Conservation (phyloP, 2,888 invertebrate species). For the Dryadula phaetusa region DNA sequence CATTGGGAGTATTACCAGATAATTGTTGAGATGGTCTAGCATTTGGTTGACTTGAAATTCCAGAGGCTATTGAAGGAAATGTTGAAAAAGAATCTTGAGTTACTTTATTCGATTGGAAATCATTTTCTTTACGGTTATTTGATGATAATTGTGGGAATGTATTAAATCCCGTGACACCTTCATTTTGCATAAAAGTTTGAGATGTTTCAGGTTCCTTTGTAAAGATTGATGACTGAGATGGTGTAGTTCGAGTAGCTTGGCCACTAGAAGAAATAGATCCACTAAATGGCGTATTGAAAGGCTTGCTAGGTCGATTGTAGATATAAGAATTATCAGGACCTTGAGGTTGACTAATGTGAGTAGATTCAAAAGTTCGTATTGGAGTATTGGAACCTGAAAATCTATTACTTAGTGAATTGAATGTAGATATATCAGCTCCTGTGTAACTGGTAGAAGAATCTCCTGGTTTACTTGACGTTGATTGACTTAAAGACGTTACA, state of each 20-base stretch:
- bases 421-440: background rate
- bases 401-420: slow-evolving; percentile 5
- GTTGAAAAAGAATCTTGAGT: slow-evolving; percentile 65
- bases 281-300: slow-evolving; percentile 54
- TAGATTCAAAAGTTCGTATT: no score
- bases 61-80: slow-evolving; percentile 57
- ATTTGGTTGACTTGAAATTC: slow-evolving; percentile 36
- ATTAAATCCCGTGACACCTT: slow-evolving; percentile 16
- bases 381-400: no score
- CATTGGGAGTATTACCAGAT: slow-evolving; percentile 16
- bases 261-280: slow-evolving; percentile 52
- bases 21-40: slow-evolving; percentile 20
- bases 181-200: slow-evolving; percentile 29
- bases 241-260: slow-evolving; percentile 54
- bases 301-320: slow-evolving; percentile 63
- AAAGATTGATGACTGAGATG: slow-evolving; percentile 41
- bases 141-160: slow-evolving; percentile 28
- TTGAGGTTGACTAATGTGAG: slow-evolving; percentile 53
- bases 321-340: slow-evolving; percentile 61
- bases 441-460: background rate
- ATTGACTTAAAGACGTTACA: slow-evolving; percentile 1
- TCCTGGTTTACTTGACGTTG: background rate
- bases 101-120: slow-evolving; percentile 46
- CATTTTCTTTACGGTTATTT: background rate
- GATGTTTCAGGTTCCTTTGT: slow-evolving; percentile 39